Conservation (phyloP, 2,797 vertebrate genomes). For the Phataginus tricuspis region DNA sequence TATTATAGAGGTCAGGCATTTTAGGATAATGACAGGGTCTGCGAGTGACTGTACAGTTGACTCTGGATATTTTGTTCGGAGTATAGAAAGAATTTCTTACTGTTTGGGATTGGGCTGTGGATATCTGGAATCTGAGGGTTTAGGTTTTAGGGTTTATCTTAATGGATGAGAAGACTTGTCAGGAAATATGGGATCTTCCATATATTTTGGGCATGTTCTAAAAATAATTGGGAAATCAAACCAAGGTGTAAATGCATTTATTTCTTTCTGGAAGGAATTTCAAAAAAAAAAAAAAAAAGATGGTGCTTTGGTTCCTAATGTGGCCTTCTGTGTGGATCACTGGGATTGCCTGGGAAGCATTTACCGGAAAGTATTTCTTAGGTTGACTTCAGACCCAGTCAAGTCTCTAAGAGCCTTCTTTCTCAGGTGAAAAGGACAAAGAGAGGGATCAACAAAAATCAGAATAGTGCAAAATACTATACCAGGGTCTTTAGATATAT, state of each 20-base stretch:
- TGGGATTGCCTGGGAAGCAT: not conserved
- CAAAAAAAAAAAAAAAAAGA: conserved; percentile 14
- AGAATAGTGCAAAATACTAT: not conserved
- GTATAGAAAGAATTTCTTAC: not conserved
- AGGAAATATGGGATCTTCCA: not conserved
- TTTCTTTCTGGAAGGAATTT: not conserved
- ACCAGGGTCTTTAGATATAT: not conserved
- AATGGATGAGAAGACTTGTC: not conserved
- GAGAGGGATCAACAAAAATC: not conserved
- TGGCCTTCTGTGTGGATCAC: not conserved
- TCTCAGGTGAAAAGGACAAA: not conserved
- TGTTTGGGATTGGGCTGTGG: not conserved
- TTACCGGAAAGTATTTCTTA: not conserved
- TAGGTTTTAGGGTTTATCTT: conserved; percentile 34
- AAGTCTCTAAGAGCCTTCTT: not conserved
- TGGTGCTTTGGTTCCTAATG: not conserved
- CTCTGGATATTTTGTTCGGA: not conserved
- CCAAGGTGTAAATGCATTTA: not conserved
- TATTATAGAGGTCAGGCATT: not conserved
- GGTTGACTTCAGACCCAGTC: not conserved
- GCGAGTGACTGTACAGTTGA: not conserved
- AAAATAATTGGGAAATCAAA: conserved; percentile 45
- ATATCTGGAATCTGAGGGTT: not conserved
- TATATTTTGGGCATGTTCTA: not conserved
- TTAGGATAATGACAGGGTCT: not conserved